Conservation (phyloP, 2,797 vertebrate genomes). For the Lateolabrax maculatus region DNA sequence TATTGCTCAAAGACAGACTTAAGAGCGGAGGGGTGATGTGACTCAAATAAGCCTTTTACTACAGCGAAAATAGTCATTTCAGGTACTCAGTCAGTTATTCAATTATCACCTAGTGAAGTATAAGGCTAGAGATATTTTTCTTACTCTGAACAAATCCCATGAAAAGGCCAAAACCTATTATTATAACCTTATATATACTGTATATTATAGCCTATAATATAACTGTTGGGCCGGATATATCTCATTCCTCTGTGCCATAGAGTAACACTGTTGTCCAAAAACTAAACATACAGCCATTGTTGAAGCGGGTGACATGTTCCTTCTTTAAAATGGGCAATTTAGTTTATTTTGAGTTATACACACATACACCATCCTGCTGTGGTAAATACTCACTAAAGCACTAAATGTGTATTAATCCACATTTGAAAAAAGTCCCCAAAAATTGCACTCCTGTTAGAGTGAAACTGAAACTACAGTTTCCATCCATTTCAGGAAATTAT, state of each 20-base stretch:
- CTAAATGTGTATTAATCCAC: not conserved
- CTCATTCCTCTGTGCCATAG: not conserved
- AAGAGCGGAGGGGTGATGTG: not conserved
- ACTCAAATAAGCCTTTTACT: conserved; percentile 5
- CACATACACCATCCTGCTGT: not conserved
- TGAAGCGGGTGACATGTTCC: too few species aligned
- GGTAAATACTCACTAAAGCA: not conserved
- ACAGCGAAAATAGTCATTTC: not conserved
- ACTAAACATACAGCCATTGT: too few species aligned
- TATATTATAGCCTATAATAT: too few species aligned
- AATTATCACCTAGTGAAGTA: not conserved
- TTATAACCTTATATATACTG: too few species aligned
- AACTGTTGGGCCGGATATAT: too few species aligned
- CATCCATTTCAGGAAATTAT: not conserved
- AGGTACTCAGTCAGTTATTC: not conserved
- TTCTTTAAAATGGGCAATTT: not conserved
- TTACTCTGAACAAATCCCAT: too few species aligned
- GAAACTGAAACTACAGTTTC: not conserved
- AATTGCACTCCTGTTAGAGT: not conserved
- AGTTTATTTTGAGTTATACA: not conserved
- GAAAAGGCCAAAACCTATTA: not conserved
- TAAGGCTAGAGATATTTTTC: not conserved
- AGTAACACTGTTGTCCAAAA: not conserved
- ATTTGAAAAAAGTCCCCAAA: not conserved
- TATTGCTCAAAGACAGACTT: not conserved